These are phyloP conservation scores for Ormyrus rosae DNA, from an alignment of 2,888 invertebrate genomes.

Conservation along the genomic window DNA sequence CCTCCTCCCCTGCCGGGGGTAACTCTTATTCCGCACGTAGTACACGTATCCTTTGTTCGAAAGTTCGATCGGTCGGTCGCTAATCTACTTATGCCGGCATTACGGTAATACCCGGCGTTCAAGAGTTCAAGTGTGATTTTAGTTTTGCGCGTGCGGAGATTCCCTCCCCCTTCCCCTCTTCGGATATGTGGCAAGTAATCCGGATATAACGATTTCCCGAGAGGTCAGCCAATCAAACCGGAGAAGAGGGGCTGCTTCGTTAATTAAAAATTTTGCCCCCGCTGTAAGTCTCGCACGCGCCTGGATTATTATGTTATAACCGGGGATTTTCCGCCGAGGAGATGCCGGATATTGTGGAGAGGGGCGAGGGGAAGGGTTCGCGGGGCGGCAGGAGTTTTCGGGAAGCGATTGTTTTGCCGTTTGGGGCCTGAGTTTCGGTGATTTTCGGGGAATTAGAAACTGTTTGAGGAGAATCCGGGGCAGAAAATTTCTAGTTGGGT, in stretches of 20 bases:
- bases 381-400: no score
- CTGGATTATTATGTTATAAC: not conserved
- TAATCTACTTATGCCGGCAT: constrained; percentile 43
- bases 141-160: not conserved
- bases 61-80: constrained; percentile 9
- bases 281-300: not conserved
- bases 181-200: not conserved
- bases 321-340: not conserved
- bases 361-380: not conserved
- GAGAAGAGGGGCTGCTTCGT: not conserved
- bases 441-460: no score
- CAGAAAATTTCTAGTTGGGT: no score
- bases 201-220: constrained; percentile 14
- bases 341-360: not conserved
- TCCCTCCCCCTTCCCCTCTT: no score
- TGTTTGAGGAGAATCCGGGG: no score
- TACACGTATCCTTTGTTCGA: not conserved
- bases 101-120: constrained; percentile 27
- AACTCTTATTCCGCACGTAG: not conserved
- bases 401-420: no score
- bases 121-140: constrained; percentile 31
- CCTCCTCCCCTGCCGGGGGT: not conserved
- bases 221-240: not conserved
- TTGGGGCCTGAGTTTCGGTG: no score
- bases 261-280: constrained; percentile 33